Evolutionary conservation across 1,140 invertebrate species (phyloP).

Genomic region (Hyposmocoma kahamanoa): DNA sequence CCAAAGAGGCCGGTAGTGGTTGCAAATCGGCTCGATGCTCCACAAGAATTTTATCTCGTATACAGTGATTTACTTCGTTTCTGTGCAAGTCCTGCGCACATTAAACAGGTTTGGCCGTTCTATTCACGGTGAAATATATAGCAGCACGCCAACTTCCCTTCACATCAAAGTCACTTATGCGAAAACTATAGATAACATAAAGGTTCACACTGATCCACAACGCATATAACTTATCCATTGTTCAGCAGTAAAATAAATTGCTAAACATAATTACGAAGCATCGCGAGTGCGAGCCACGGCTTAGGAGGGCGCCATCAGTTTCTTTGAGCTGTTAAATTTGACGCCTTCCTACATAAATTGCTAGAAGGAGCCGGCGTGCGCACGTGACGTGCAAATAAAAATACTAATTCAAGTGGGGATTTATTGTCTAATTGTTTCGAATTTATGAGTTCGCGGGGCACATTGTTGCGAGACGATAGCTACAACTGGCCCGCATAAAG

Average conservation of each 20-base stretch:
- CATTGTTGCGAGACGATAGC: constrained; percentile 37
- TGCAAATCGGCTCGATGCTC: constrained; percentile 23
- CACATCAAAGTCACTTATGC: no score
- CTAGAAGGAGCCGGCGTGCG: constrained; percentile 29
- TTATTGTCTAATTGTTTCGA: constrained; percentile 53
- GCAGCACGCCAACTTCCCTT: no score
- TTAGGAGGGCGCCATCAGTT: constrained; percentile 36
- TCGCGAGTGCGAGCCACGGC: constrained; percentile 29
- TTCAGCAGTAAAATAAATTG: constrained; percentile 26
- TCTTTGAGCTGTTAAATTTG: constrained; percentile 46
- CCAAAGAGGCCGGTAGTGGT: constrained; percentile 28
- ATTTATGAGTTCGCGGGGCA: constrained; percentile 40
- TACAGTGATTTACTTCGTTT: not conserved
- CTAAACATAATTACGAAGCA: constrained; percentile 34
- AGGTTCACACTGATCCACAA: no score
- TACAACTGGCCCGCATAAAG: constrained; percentile 27
- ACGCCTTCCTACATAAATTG: constrained; percentile 48
- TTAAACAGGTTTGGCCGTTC: not conserved
- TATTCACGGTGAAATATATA: no score
- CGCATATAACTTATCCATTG: constrained; percentile 14
- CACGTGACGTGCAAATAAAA: constrained; percentile 56
- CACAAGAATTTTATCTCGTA: not conserved
- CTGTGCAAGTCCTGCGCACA: not conserved
- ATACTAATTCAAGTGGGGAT: constrained; percentile 49
- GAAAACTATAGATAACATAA: no score